Base-by-base conservation (phyloP, 2,888 invertebrate species). In the Linnaemya vulpina region DNA sequence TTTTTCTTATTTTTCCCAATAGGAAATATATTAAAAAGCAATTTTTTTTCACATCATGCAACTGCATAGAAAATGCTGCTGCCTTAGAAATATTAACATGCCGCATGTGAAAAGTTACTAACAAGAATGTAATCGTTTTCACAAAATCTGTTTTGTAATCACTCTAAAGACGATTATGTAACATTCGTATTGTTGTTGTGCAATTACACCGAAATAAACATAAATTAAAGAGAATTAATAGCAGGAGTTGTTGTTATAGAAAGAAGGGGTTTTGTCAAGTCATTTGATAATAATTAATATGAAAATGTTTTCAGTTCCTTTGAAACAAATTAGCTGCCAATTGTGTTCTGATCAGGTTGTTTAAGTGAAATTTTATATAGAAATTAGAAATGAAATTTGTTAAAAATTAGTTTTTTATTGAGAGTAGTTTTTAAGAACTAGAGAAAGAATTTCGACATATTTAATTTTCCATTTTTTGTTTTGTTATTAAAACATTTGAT, bases 81-180 rank as follows among this genome's bases (percentile, higher is more conserved):
- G 53, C 17, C n/a, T n/a, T n/a, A n/a, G n/a, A n/a, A n/a, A n/a
- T n/a, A n/a, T n/a, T 71, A 60, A 22, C 63, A 84, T 79, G 79
- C 38, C 70, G 40, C 38, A 20, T 51, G 25, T 49, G 55, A 78
- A 76, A 9, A 58, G 46, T 46, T 67, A 74, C 73, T 83, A 71
- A 78, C 30, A 65, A 53, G 25, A 53, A 30, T 51, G 67, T 63
- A 68, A 62, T 74, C 73, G 67, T 77, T 77, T 73, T 67, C 73
- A 65, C 40, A 62, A 62, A 65, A 58, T 2, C 30, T 30, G 51
- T 38, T 58, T 76, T 68, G 49, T 73, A 60, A 76, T 68, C 63
- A 70, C 49, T 58, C 65, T 38, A 40, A 38, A 35, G 46, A 75
- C 70, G 55, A 70, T 15, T 70, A 40, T 49, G n/a, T 35, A 58